Evolutionary conservation across 2,888 invertebrate species (phyloP).

Genomic region (Leptopterna dolabrata): DNA sequence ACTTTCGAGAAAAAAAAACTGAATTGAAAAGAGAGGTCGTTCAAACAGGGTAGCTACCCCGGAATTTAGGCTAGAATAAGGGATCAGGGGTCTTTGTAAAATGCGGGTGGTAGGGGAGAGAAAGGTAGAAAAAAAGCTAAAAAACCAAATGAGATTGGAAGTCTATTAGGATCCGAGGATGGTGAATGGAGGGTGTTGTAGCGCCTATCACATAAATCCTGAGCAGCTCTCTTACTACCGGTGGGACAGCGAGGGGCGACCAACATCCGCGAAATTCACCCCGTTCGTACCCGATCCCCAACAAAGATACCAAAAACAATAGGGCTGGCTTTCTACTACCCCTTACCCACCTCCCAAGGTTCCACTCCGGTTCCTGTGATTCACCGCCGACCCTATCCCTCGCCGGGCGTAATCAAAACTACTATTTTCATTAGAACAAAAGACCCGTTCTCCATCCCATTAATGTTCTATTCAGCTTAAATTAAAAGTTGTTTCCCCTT

Average conservation of each 20-base stretch:
- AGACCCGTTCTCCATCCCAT: conserved; percentile 32
- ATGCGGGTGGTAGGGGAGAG: background rate
- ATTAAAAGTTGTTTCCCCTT: conserved; percentile 18
- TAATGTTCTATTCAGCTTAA: conserved; percentile 37
- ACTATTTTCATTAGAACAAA: conserved; percentile 42
- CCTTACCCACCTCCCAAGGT: background rate
- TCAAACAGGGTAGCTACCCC: conserved; percentile 14
- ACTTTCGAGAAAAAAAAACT: background rate
- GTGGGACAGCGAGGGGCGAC: background rate
- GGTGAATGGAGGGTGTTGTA: background rate
- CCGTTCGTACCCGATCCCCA: conserved; percentile 24
- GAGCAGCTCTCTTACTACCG: background rate
- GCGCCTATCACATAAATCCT: conserved; percentile 36
- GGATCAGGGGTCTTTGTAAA: background rate
- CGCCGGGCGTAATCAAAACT: conserved; percentile 38
- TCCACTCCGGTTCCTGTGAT: conserved; percentile 14
- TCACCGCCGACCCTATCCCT: conserved; percentile 17
- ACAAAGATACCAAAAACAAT: conserved; percentile 41
- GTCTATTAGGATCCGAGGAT: conserved; percentile 13
- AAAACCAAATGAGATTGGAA: conserved; percentile 37
- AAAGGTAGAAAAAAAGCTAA: background rate
- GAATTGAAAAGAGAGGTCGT: conserved; percentile 8
- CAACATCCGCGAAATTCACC: conserved; percentile 35
- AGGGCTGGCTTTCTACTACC: background rate
- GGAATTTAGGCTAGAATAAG: background rate